These are phyloP conservation scores for Cheirogaleus major DNA, from an alignment of 2,797 vertebrate genomes.

Conservation along the genomic window DNA sequence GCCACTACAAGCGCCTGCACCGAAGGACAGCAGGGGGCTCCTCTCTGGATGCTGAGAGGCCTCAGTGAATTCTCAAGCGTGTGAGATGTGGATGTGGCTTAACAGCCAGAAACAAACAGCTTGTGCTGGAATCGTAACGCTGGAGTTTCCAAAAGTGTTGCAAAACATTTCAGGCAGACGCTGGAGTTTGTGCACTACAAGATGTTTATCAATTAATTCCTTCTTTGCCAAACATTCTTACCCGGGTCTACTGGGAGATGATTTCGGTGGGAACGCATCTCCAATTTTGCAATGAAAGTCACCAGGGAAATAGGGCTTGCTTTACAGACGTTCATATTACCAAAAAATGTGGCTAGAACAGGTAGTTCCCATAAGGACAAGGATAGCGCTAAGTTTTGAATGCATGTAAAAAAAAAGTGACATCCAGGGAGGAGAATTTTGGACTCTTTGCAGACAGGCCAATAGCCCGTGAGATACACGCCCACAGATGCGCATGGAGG, in stretches of 20 bases:
- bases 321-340: background rate
- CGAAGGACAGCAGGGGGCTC: too few species aligned
- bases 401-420: background rate
- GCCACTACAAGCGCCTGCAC: background rate
- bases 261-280: constrained; percentile 1
- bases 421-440: background rate
- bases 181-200: constrained; percentile 2
- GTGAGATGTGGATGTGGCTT: background rate
- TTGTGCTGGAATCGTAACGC: background rate
- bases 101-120: constrained; percentile 32
- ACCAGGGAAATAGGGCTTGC: background rate
- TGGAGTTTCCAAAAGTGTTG: constrained; percentile 61
- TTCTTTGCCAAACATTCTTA: constrained; percentile 66
- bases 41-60: rapidly evolving
- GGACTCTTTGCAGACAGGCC: background rate
- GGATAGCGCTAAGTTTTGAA: background rate
- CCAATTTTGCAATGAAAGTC: background rate
- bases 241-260: constrained; percentile 38
- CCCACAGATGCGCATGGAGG: background rate
- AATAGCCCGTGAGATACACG: background rate
- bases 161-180: constrained; percentile 58
- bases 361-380: background rate
- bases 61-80: background rate
- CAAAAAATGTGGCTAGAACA: background rate
- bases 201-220: constrained; percentile 70